Evolutionary conservation across 1,140 invertebrate species (phyloP).

Genomic region (Trichogramma pretiosum): DNA sequence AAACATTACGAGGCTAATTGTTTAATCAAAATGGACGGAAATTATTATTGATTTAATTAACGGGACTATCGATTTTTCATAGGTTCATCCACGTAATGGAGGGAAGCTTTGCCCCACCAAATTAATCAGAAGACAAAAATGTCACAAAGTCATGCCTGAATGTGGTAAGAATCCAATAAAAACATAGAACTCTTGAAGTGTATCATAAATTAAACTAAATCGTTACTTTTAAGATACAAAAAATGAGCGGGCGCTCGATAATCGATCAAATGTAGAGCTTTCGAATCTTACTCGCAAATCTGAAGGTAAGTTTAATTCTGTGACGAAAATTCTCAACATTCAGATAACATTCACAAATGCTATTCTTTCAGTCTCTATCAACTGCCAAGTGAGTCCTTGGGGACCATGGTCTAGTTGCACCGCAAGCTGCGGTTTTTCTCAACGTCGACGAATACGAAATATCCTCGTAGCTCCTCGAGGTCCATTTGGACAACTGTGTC

Average conservation of each 20-base stretch:
- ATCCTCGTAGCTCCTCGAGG: slow-evolving; percentile 32
- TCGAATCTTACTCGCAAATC: too few relatives aligned
- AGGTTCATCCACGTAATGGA: slow-evolving; percentile 54
- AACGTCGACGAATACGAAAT: slow-evolving; percentile 43
- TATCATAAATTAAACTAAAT: background rate
- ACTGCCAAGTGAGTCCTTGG: slow-evolving; percentile 55
- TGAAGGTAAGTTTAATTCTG: too few relatives aligned
- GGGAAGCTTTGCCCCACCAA: slow-evolving; percentile 60
- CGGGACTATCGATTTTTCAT: background rate
- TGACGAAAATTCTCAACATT: background rate
- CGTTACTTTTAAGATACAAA: background rate
- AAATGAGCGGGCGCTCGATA: too few relatives aligned
- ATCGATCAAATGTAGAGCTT: too few relatives aligned
- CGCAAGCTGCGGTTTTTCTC: slow-evolving; percentile 50
- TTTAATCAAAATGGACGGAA: background rate
- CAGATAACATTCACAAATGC: too few relatives aligned
- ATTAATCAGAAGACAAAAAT: slow-evolving; percentile 46
- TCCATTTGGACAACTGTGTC: slow-evolving; percentile 26
- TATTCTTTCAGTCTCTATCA: slow-evolving; percentile 26
- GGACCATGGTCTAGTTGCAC: slow-evolving; percentile 57
- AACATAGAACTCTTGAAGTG: slow-evolving; percentile 18
- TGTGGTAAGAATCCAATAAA: slow-evolving; percentile 33
- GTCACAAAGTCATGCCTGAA: slow-evolving; percentile 33
- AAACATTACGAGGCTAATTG: background rate
- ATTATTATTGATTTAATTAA: slow-evolving; percentile 1